A percentile compares a stretch with the other conserved stretches of the same genome.
These are phyloP conservation scores for Mellilla xanthometata DNA, from an alignment of 2,888 invertebrate genomes.

Conservation along the genomic window DNA sequence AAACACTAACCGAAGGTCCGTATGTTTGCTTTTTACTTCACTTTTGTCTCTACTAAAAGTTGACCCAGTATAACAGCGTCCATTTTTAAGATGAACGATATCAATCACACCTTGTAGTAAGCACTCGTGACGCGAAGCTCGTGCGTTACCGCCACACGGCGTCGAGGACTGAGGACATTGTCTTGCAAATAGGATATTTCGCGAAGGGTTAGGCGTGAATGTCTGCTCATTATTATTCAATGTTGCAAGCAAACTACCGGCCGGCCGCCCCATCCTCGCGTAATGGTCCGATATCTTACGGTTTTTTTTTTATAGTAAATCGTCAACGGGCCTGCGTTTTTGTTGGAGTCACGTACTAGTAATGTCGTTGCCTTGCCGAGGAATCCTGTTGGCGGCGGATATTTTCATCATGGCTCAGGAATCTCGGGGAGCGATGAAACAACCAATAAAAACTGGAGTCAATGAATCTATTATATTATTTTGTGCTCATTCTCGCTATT, in stretches of 20 bases:
- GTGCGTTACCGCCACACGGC: conserved; percentile 1
- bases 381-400: neutral
- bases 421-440: neutral
- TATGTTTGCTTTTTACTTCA: conserved; percentile 27
- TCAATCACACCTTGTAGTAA: neutral
- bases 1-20: conserved; percentile 39
- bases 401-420: conserved; percentile 1
- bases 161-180: neutral
- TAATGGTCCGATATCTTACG: conserved; percentile 17
- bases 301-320: conserved; percentile 9
- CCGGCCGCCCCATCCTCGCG: conserved; percentile 28
- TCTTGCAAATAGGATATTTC: conserved; percentile 3
- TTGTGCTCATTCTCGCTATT: neutral
- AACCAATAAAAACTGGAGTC: neutral
- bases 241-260: conserved; percentile 54
- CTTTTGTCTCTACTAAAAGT: conserved; percentile 25
- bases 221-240: conserved; percentile 63
- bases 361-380: conserved; percentile 1
- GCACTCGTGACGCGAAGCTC: neutral
- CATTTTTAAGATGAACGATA: no score
- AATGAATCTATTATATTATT: neutral
- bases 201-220: conserved; percentile 12
- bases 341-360: conserved; percentile 4
- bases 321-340: conserved; percentile 1
- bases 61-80: neutral